Base-by-base conservation (phyloP, 2,888 invertebrate species). In the Frankliniella intonsa region DNA sequence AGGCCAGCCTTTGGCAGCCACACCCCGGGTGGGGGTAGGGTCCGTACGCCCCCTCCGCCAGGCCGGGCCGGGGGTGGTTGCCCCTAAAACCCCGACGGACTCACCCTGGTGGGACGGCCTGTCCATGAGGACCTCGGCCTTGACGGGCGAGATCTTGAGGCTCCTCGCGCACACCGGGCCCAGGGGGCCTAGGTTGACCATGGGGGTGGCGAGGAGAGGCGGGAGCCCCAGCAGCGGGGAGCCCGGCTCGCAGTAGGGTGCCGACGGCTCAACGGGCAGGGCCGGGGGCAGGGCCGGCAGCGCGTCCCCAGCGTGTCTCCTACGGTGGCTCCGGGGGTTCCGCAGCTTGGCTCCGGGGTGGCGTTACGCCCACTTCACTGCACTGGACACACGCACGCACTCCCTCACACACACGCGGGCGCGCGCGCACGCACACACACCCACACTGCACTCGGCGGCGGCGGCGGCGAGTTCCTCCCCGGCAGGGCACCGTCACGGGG, bases 71-170 rank as follows among this genome's bases (percentile, higher is more conserved):
- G 17, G 62, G 62, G 62, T 7, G 5, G 62, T 14, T 17, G 17
- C 7, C 19, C 62, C 62, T 10, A 17, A 7, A 10, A 62, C 19
- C 17, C 62, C 14, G 55, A 2, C 69, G 69, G 12, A 22, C 69
- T 76, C 69, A 76, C 69, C 69, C 25, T 76, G 69, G 69, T 76
- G 69, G 22, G 62, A 62, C 19, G 69, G 69, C 69, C 69, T 22
- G 69, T 76, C 69, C 69, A 76, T 76, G 22, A 76, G 69, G 22
- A 76, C 69, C 25, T 76, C 69, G 22, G 69, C 69, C 69, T 76
- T 76, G 25, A 76, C 69, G 11, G 69, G 69, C 11, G 69, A 76
- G 69, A 76, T 76, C 69, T 76, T 76, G 69, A 76, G 69, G 69
- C 69, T 76, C 22, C 69, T 22, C 22, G 69, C 69, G 69, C 69